A percentile compares a stretch with the other conserved stretches of the same genome.
phyloP scores from a whole-genome alignment of 30 jellyfish, hydroid and myxozoan species.

The Cassiopea xamachana region DNA sequence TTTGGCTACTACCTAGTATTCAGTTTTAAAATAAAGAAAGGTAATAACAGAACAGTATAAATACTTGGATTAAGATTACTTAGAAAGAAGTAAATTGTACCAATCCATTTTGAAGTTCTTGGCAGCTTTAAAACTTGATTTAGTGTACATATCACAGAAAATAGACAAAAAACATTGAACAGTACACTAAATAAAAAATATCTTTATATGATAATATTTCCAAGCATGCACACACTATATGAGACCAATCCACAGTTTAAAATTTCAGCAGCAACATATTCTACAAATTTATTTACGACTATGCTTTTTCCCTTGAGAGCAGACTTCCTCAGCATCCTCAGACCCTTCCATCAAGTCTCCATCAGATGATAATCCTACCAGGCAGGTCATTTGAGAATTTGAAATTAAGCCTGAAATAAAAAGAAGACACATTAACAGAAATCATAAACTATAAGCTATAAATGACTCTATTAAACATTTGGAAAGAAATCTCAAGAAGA shows the following conservation, averaged over 20 bases:
- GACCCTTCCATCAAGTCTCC: constrained; percentile 70
- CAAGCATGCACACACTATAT: neutral
- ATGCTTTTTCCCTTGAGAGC: constrained; percentile 85
- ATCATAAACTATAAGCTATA: too few species aligned
- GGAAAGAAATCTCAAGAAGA: too few species aligned
- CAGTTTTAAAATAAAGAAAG: too few species aligned
- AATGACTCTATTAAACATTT: too few species aligned
- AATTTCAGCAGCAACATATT: neutral
- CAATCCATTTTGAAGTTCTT: too few species aligned
- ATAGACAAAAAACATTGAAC: neutral
- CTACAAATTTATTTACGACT: neutral
- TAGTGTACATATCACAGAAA: too few species aligned
- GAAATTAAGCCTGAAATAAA: constrained; percentile 29
- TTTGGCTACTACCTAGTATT: too few species aligned
- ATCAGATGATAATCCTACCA: constrained; percentile 32
- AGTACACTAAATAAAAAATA: neutral
- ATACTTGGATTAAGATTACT: too few species aligned
- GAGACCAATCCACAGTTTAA: neutral
- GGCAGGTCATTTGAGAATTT: constrained; percentile 14
- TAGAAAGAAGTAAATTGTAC: too few species aligned
- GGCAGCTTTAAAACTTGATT: too few species aligned
- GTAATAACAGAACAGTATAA: too few species aligned
- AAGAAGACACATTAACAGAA: neutral
- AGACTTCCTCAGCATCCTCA: constrained; percentile 80
- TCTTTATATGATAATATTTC: neutral